Percentiles rank a stretch among this genome's conserved stretches.
Conservation (phyloP, 2,888 invertebrate genomes). For the Agriopis aurantiaria region DNA sequence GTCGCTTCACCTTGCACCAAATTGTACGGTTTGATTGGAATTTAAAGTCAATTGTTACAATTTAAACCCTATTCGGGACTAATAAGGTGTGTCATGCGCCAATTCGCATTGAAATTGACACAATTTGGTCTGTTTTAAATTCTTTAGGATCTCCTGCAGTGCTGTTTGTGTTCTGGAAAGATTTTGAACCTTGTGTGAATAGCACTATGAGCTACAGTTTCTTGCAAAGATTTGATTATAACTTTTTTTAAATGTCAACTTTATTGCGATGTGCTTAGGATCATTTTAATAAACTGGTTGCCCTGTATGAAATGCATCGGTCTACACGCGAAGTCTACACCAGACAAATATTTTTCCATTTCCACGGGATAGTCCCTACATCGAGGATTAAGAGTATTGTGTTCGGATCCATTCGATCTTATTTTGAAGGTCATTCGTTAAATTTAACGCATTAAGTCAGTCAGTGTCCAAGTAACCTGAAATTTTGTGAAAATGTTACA, state of each 20-base stretch:
- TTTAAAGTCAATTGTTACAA: background rate
- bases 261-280: slow-evolving; percentile 18
- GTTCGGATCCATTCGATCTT: slow-evolving; percentile 58
- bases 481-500: too few species aligned
- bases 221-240: background rate
- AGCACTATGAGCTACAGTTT: background rate
- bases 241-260: slow-evolving; percentile 13
- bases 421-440: slow-evolving; percentile 48
- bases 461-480: too few species aligned
- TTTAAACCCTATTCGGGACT: slow-evolving; percentile 1
- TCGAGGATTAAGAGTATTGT: slow-evolving; percentile 75
- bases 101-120: background rate
- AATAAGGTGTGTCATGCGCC: background rate
- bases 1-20: background rate
- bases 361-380: slow-evolving; percentile 69
- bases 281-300: slow-evolving; percentile 12
- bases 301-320: slow-evolving; percentile 40
- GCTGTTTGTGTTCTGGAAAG: background rate
- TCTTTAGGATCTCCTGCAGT: background rate
- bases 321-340: slow-evolving; percentile 22
- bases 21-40: background rate
- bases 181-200: slow-evolving; percentile 4
- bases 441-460: background rate
- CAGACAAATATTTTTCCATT: slow-evolving; percentile 86
- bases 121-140: background rate